Conservation (phyloP, 2,797 vertebrate genomes). For the Pangasius djambal region DNA sequence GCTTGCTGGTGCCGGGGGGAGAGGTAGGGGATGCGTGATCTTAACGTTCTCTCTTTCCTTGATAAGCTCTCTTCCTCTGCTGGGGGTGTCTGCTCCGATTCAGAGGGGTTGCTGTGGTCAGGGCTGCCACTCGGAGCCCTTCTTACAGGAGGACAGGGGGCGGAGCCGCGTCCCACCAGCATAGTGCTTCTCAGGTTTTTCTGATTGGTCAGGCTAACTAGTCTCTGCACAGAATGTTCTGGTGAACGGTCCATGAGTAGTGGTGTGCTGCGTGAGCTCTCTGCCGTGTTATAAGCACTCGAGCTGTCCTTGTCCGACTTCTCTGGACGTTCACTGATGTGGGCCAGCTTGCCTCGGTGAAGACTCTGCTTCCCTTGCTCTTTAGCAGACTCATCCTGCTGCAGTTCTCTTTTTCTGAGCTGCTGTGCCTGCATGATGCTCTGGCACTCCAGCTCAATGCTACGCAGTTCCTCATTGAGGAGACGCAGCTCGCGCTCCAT, state of each 20-base stretch:
- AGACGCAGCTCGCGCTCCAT: slow-evolving; percentile 91
- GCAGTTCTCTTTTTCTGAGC: slow-evolving; percentile 75
- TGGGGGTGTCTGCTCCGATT: slow-evolving; percentile 71
- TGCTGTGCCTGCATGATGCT: slow-evolving; percentile 95
- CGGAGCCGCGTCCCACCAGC: slow-evolving; percentile 64
- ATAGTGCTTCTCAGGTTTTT: slow-evolving; percentile 83
- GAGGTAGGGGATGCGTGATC: slow-evolving; percentile 84
- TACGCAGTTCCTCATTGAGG: slow-evolving; percentile 94
- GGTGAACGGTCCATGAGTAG: slow-evolving; percentile 88
- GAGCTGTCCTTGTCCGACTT: slow-evolving; percentile 98
- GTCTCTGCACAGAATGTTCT: slow-evolving; percentile 88
- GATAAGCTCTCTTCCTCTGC: slow-evolving; percentile 70
- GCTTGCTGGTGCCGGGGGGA: slow-evolving; percentile 87
- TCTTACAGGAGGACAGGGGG: slow-evolving; percentile 61
- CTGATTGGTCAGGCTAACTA: slow-evolving; percentile 89
- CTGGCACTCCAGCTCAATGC: slow-evolving; percentile 94
- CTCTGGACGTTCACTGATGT: slow-evolving; percentile 87
- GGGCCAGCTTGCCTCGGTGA: slow-evolving; percentile 79
- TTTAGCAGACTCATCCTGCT: slow-evolving; percentile 53
- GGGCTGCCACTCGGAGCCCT: slow-evolving; percentile 73
- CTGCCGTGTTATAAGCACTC: slow-evolving; percentile 95
- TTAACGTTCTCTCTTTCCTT: slow-evolving; percentile 64
- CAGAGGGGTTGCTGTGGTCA: slow-evolving; percentile 74
- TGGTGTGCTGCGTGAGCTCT: slow-evolving; percentile 93
- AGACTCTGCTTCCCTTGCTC: slow-evolving; percentile 78